Evolutionary conservation across 2,888 invertebrate species (phyloP), one percentile per base, ranked within the genome.

Genomic region (Agrotis ipsilon): DNA sequence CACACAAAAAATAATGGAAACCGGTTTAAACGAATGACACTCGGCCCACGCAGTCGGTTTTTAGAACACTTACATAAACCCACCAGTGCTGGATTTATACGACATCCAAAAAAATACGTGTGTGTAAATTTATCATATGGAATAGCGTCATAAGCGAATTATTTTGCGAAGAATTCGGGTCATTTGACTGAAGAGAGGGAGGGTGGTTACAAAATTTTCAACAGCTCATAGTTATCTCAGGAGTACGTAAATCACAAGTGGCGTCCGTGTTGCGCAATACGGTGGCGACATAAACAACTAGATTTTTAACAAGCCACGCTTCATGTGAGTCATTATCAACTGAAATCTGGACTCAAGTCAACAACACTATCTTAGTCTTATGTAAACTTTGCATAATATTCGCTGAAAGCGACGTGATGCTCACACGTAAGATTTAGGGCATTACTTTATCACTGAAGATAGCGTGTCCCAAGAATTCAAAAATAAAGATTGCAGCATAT

Each of bases 1-100:
- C 72, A 75, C 21, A 74, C 80, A 59, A 90, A 90, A 89, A 90
- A 86, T 90, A 86, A 84, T 74, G 67, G 68, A 80, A 86, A 88
- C 87, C 82, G 83, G 88, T 88, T 89, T 82, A 65, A 77, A 78
- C 88, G 75, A 87, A 86, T 88, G 87, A 89, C 86, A 89, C 75
- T 67, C 88, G 65, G 78, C 92, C 90, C 88, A 92, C 91, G 88
- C 90, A 75, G 79, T 80, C 59, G 60, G 81, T 88, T 92, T 93
- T 92, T 89, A 89, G 90, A 91, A 79, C 89, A 88, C 89, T 92
- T 91, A 91, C 83, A 91, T 91, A 92, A 92, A 91, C 81, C 81
- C 78, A 82, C 69, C 68, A 74, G 80, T 73, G 78, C 80, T 63
- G 67, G 70, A 76, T 88, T 90, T 90, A 91, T 89, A 86, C 86